Evolutionary conservation across 2,113 vertebrate species (phyloP), one percentile per base, ranked within the genome.

Genomic region (Xenopus laevis): DNA sequence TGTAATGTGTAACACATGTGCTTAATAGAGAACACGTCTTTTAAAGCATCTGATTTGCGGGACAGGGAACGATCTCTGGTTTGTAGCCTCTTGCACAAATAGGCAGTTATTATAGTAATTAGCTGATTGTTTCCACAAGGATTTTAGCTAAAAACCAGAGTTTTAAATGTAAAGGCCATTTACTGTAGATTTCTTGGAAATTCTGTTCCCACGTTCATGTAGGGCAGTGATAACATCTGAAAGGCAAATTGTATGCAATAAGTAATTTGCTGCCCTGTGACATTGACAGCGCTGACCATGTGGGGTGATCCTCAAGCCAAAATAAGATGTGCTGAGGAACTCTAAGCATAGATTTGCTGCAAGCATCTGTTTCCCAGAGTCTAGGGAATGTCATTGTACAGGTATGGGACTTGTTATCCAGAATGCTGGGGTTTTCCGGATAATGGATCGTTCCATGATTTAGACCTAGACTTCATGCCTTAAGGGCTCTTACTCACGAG

Each of bases 131-230:
- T 67, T 72, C 60, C 33, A 40, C 33, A 40, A 40, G 33, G 33
- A 5, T 40, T 40, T 40, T 40, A 40, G 33, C 8, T 7, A 40
- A 40, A 40, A 52, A 75, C n/a, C n/a, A n/a, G n/a, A n/a, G 6
- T 33, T 3, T 33, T 6, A 68, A 69, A 62, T n/a, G n/a, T n/a
- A 53, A 59, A 11, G 17, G 52, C n/a, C n/a, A n/a, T n/a, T 4
- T 6, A 33, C 30, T 4, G 11, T 40, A 58, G 1, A 10, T 59
- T 80, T 55, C 66, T 46, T 46, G 53, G 18, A 21, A 71, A 83
- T 83, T 85, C 79, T 71, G 65, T 84, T 84, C 79, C 74, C 83
- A 83, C 6, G 6, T 33, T 4, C 81, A 77, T 86, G 79, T 84
- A 61, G 0, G 15, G 45, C 79, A 83, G 79, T 81, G 87, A 78